Evolutionary conservation across 2,113 vertebrate genomes (phyloP).

Genomic region (Grammomys dolichurus): DNA sequence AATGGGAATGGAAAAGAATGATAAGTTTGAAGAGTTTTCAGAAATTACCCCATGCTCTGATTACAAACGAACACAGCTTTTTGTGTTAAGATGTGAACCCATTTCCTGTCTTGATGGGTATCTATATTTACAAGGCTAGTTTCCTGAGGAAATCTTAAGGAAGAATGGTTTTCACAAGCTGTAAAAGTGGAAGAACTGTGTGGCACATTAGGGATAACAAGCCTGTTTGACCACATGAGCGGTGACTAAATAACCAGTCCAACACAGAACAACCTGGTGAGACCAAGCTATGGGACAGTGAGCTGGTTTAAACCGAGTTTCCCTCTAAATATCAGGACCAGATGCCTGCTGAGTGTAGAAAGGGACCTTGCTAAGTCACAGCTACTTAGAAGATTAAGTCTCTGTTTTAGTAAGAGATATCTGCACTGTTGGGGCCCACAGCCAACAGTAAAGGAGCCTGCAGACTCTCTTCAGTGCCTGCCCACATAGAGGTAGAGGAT

Average conservation of each 20-base stretch:
- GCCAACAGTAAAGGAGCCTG: neutral
- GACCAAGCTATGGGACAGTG: too few relatives aligned
- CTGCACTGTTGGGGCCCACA: neutral
- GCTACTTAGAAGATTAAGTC: neutral
- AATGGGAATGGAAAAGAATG: slow-evolving; percentile 7
- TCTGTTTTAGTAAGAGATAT: neutral
- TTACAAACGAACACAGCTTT: neutral
- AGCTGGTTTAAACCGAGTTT: too few relatives aligned
- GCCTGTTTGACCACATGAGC: neutral
- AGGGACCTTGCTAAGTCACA: neutral
- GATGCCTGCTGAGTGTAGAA: neutral
- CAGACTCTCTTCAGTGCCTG: neutral
- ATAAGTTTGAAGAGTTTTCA: neutral
- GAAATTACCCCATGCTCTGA: slow-evolving; percentile 2
- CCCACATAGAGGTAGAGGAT: neutral
- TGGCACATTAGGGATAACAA: neutral
- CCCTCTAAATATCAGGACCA: neutral
- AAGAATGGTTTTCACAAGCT: neutral
- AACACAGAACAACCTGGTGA: neutral
- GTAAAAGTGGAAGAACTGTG: neutral
- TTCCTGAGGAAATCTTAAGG: neutral
- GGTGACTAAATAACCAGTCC: neutral
- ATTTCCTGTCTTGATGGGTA: neutral
- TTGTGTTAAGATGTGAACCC: neutral
- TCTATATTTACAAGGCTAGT: neutral